phyloP scores from a whole-genome alignment of 2,888 invertebrate genomes.

The Mesodorylaimus sp. region DNA sequence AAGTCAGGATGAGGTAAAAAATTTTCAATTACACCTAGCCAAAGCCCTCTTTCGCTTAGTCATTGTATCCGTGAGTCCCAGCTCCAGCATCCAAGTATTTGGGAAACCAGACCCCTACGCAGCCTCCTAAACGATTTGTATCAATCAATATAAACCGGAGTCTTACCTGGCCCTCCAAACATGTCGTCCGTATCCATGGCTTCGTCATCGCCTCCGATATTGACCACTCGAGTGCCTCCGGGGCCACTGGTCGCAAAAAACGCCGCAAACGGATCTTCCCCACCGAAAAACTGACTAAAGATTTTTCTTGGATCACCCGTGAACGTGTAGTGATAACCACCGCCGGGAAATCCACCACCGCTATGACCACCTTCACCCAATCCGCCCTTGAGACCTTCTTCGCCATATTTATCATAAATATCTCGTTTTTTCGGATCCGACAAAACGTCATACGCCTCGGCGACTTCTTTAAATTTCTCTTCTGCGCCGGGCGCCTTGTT shows the following conservation, averaged over 20 bases:
- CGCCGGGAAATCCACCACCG: conserved; percentile 22
- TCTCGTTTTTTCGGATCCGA: conserved; percentile 78
- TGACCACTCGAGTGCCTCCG: conserved; percentile 36
- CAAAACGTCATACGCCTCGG: conserved; percentile 91
- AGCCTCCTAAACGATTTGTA: too few relatives aligned
- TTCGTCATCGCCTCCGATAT: conserved; percentile 42
- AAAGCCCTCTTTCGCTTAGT: too few relatives aligned
- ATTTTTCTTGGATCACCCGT: conserved; percentile 89
- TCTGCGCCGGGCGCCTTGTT: conserved; percentile 85
- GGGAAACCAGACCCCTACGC: too few relatives aligned
- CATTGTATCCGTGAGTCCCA: too few relatives aligned
- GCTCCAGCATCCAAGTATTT: too few relatives aligned
- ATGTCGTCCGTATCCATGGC: conserved; percentile 54
- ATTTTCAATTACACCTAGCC: too few relatives aligned
- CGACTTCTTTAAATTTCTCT: conserved; percentile 54
- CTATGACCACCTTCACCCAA: conserved; percentile 11
- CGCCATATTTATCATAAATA: conserved; percentile 76
- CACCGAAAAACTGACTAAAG: conserved; percentile 91
- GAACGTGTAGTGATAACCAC: conserved; percentile 64
- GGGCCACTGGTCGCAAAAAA: conserved; percentile 59
- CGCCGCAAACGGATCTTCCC: conserved; percentile 74
- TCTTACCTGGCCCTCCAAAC: conserved; percentile 44
- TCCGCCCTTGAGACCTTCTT: conserved; percentile 63
- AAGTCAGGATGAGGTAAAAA: too few relatives aligned
- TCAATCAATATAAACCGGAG: too few relatives aligned